A percentile compares a stretch with the other conserved stretches of the same genome.
phyloP scores from a whole-genome alignment of 1,140 invertebrate genomes.

The Ylistrum balloti region DNA sequence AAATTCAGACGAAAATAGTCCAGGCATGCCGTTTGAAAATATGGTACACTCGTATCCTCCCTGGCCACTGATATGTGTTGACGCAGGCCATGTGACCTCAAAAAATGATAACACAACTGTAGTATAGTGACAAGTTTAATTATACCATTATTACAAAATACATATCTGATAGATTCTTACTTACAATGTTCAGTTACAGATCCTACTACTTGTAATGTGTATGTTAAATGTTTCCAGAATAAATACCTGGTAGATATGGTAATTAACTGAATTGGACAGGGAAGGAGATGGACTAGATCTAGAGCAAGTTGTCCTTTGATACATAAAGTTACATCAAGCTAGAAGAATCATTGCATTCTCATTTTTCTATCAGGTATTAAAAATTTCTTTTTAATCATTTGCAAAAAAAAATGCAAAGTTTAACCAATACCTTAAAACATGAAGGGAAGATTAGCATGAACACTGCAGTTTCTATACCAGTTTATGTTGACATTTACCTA shows the following conservation, averaged over 20 bases:
- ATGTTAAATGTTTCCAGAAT: neutral
- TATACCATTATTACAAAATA: slow-evolving; percentile 40
- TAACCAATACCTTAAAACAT: slow-evolving; percentile 25
- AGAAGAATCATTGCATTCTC: neutral
- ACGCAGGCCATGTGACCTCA: neutral
- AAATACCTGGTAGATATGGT: slow-evolving; percentile 11
- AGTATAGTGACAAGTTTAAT: slow-evolving; percentile 27
- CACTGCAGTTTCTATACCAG: slow-evolving; percentile 3
- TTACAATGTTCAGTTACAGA: slow-evolving; percentile 17
- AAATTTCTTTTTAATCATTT: neutral
- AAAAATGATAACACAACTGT: neutral
- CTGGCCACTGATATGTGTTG: too few species aligned
- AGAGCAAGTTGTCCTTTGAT: neutral
- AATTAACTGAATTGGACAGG: neutral
- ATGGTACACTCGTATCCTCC: too few species aligned
- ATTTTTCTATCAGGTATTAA: neutral
- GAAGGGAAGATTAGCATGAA: neutral
- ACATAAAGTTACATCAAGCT: neutral
- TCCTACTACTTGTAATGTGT: slow-evolving; percentile 9
- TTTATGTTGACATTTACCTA: neutral
- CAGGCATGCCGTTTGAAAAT: too few species aligned
- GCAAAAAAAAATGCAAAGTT: neutral
- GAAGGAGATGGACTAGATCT: slow-evolving; percentile 2
- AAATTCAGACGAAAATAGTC: too few species aligned
- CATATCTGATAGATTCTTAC: slow-evolving; percentile 35